Percentiles rank a stretch among this genome's conserved stretches.
phyloP scores from a whole-genome alignment of 2,113 vertebrate species.

The Mirza zaza region DNA sequence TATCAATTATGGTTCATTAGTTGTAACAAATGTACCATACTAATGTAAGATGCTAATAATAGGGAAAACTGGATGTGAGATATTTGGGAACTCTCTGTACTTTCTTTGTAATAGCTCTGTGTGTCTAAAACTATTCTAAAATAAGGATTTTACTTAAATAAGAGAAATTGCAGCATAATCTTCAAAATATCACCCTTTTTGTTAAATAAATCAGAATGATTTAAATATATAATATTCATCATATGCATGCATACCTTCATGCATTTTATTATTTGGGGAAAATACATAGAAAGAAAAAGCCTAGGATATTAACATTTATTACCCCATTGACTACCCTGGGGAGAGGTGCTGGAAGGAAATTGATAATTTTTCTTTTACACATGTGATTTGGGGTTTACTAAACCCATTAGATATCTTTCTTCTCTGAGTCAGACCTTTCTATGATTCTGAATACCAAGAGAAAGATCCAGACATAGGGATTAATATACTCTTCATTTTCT shows the following conservation, averaged over 20 bases:
- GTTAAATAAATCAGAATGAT: background rate
- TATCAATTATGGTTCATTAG: background rate
- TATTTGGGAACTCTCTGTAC: background rate
- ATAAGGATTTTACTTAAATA: background rate
- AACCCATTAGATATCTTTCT: background rate
- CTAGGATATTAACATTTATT: background rate
- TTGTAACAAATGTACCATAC: background rate
- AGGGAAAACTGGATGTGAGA: background rate
- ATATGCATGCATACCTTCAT: background rate
- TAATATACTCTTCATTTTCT: background rate
- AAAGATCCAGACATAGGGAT: background rate
- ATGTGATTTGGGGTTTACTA: background rate
- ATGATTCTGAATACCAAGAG: background rate
- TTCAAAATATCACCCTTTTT: background rate
- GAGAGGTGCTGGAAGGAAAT: background rate
- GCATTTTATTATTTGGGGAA: background rate
- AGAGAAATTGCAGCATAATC: background rate
- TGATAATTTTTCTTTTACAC: background rate
- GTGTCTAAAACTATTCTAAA: background rate
- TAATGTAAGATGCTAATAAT: background rate
- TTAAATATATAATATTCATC: background rate
- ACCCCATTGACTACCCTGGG: background rate
- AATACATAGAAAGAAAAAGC: background rate
- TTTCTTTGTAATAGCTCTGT: background rate
- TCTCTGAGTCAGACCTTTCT: background rate